phyloP scores from a whole-genome alignment of 37 sponge, comb jelly and placozoan species.

The Tethya wilhelma region DNA sequence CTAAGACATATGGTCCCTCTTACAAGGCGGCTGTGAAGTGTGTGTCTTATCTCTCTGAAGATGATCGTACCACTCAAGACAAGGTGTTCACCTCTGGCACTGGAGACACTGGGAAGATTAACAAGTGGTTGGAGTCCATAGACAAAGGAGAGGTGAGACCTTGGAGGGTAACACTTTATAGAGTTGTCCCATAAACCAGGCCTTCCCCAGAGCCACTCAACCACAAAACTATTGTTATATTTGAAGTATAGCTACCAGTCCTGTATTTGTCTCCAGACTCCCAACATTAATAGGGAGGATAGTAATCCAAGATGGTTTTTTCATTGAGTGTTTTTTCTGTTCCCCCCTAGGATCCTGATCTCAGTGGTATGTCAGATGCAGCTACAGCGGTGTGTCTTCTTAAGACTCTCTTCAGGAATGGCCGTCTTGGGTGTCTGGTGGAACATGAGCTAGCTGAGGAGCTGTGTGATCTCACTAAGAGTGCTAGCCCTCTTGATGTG shows the following conservation, averaged over 20 bases:
- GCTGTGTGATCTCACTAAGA: slow-evolving; percentile 30
- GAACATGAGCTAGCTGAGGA: slow-evolving; percentile 41
- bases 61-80: slow-evolving; percentile 1
- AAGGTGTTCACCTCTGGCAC: not conserved
- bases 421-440: slow-evolving; percentile 37
- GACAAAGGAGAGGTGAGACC: slow-evolving; percentile 63
- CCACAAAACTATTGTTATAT: no score
- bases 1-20: no score
- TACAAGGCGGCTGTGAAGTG: slow-evolving; percentile 35
- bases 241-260: no score
- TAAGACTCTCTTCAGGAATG: slow-evolving; percentile 20
- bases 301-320: no score
- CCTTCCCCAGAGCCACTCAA: no score
- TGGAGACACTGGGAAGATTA: slow-evolving; percentile 4
- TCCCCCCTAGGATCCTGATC: slow-evolving; percentile 46
- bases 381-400: slow-evolving; percentile 42
- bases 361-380: slow-evolving; percentile 32
- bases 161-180: not conserved
- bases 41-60: slow-evolving; percentile 20
- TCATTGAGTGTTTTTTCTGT: slow-evolving; percentile 11
- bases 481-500: slow-evolving; percentile 31
- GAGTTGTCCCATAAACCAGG: no score
- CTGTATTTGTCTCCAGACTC: no score
- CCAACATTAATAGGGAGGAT: no score
- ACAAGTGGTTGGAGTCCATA: slow-evolving; percentile 25